phyloP scores from a whole-genome alignment of 2,113 vertebrate species.

The Sturnira hondurensis region DNA sequence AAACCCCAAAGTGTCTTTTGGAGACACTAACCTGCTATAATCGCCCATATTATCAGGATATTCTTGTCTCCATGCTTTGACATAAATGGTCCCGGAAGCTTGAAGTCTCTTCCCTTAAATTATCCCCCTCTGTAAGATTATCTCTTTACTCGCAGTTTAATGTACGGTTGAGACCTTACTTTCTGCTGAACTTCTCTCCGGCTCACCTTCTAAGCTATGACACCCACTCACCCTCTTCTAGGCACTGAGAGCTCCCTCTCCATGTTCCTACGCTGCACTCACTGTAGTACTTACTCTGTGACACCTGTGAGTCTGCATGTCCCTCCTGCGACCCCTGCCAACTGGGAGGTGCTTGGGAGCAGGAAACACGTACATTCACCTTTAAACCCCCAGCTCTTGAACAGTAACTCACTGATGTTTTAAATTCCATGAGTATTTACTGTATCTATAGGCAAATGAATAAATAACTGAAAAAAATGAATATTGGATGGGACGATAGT shows the following conservation, averaged over 20 bases:
- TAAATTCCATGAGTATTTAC: background rate
- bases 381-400: background rate
- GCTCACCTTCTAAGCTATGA: background rate
- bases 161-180: background rate
- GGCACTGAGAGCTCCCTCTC: background rate
- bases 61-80: background rate
- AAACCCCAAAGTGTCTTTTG: background rate
- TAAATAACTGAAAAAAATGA: background rate
- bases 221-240: background rate
- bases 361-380: background rate
- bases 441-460: background rate
- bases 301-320: fast-evolving
- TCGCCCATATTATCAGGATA: background rate
- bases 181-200: background rate
- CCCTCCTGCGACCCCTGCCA: background rate
- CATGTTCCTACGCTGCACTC: background rate
- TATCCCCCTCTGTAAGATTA: background rate
- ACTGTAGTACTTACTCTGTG: background rate
- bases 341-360: background rate
- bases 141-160: background rate
- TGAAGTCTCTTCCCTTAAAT: background rate
- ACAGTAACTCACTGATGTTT: background rate
- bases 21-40: background rate
- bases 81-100: background rate
- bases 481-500: background rate